Conservation (phyloP, 1,140 invertebrate species). For the Kradibia gibbosae region DNA sequence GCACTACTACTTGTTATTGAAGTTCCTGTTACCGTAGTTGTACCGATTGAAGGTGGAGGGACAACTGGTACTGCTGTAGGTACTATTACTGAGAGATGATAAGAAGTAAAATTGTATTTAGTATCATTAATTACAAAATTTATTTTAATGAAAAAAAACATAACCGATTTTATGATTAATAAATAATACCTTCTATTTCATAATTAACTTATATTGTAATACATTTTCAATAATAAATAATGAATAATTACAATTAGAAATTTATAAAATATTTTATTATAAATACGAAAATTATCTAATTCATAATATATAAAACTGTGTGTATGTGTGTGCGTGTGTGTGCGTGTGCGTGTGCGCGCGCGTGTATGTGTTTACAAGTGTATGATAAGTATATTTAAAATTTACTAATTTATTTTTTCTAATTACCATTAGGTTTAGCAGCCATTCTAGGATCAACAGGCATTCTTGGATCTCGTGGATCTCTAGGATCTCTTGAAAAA, state of each 20-base stretch:
- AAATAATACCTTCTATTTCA: too few species aligned
- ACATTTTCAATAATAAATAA: too few species aligned
- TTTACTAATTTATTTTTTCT: background rate
- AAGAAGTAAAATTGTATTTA: background rate
- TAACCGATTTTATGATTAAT: too few species aligned
- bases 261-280: too few species aligned
- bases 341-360: too few species aligned
- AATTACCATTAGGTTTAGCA: slow-evolving; percentile 69
- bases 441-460: slow-evolving; percentile 79
- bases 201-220: too few species aligned
- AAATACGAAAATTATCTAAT: too few species aligned
- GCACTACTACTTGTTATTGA: slow-evolving; percentile 61
- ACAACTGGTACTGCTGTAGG: slow-evolving; percentile 43
- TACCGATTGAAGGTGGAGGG: slow-evolving; percentile 52
- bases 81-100: slow-evolving; percentile 30
- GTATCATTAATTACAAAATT: background rate
- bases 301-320: background rate
- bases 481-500: slow-evolving; percentile 76
- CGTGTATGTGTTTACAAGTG: too few species aligned
- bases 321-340: too few species aligned
- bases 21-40: slow-evolving; percentile 50
- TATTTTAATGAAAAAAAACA: too few species aligned
- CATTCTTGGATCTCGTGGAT: slow-evolving; percentile 77
- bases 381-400: slow-evolving; percentile 16
- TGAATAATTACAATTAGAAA: too few species aligned